Base-by-base conservation (phyloP, 2,797 vertebrate genomes). In the Rhinatrema bivittatum region DNA sequence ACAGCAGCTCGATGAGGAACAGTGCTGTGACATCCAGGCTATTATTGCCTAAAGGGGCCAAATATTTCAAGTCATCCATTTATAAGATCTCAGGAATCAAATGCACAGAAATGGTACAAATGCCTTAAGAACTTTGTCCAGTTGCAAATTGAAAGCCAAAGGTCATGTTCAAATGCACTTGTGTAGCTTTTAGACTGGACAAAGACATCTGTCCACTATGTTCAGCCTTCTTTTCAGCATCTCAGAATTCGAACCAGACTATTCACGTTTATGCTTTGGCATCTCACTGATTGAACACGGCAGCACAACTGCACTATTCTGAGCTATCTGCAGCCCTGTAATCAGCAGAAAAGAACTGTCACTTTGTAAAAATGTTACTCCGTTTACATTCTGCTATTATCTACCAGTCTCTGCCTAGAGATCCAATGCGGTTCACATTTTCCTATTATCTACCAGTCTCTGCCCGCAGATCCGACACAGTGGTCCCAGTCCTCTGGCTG, bases 381-480 rank as follows among this genome's bases (percentile, higher is more conserved):
- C 37, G 5, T 25, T 56, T 9, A 21, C 35, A 21, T 14, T 59
- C 73, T 67, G 55, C 53, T 47, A 41, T 11, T 18, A 43, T 61
- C 53, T 32, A 49, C 48, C 27, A 48, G 56, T 53, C 49, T 43
- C 28, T 52, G 31, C 39, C 48, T 48, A 12, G 23, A 30, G 32
- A 29, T 51, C 46, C 66, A 42, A 13, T 47, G 39, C n/a, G n/a
- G 5, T 25, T 56, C 9, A 21, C 35, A 21, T 14, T 59, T 73
- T 67, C 55, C 53, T 47, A 41, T 11, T 18, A 43, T 61, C 53
- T 32, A 49, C 48, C 27, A 48, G 56, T 53, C 49, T 43, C 28
- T 52, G 31, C 39, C 48, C 48, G 12, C 23, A 30, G 32, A 29
- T 51, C 46, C 66, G 42, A 13, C 47, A n/a, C n/a, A n/a, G 39